These are phyloP conservation scores for Zoanthus gigantus DNA, from an alignment of 92 coral and sea anemone species.

Conservation along the genomic window DNA sequence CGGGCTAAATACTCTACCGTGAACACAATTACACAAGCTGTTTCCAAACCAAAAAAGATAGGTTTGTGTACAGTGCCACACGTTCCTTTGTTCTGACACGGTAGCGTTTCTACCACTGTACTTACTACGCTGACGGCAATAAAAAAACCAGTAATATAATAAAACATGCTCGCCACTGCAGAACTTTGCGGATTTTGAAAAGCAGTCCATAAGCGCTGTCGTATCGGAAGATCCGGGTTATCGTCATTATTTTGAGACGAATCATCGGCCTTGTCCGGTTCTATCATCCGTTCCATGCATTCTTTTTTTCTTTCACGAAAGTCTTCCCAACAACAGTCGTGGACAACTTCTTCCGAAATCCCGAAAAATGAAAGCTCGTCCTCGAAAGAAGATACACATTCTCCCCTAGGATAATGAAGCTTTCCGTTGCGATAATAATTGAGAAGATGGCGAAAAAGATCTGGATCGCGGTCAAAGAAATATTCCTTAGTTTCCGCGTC, in stretches of 20 bases:
- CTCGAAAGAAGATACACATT: constrained; percentile 91
- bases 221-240: constrained; percentile 77
- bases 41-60: constrained; percentile 90
- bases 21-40: constrained; percentile 97
- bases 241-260: constrained; percentile 95
- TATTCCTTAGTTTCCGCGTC: constrained; percentile 97
- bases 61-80: constrained; percentile 80
- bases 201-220: constrained; percentile 98
- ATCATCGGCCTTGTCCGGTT: constrained; percentile 92
- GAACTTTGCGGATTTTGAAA: constrained; percentile 99
- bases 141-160: constrained; percentile 95
- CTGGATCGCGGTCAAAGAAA: constrained; percentile 97
- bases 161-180: constrained; percentile 82
- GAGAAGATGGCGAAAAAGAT: constrained; percentile 93
- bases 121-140: constrained; percentile 98
- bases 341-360: constrained; percentile 97
- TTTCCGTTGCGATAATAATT: constrained; percentile 98
- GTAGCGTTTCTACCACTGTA: constrained; percentile 96
- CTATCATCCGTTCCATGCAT: constrained; percentile 95
- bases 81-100: constrained; percentile 70
- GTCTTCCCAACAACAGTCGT: constrained; percentile 99
- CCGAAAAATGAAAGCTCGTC: constrained; percentile 98
- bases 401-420: constrained; percentile 95
- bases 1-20: constrained; percentile 97
- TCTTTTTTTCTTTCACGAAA: constrained; percentile 97